Evolutionary conservation across 2,888 invertebrate species (phyloP).

Genomic region (Ypsolopha scabrella): DNA sequence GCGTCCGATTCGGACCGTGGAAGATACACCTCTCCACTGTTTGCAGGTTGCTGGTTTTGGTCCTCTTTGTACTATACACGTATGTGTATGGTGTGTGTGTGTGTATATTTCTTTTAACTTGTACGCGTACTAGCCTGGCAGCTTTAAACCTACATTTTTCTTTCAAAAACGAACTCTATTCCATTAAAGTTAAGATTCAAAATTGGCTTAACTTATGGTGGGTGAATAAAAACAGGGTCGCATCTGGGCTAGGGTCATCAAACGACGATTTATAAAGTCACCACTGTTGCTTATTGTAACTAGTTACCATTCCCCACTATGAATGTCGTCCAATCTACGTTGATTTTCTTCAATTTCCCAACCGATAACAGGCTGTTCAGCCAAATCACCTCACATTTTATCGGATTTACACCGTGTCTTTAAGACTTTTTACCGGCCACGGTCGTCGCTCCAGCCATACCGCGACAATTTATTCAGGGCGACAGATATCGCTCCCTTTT

Average conservation of each 20-base stretch:
- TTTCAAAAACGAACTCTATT: not conserved
- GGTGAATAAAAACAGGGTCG: not conserved
- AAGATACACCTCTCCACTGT: not conserved
- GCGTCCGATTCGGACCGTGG: no score
- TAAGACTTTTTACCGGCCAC: constrained; percentile 13
- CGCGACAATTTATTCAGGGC: constrained; percentile 44
- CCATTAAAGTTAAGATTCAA: not conserved
- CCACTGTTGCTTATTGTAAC: constrained; percentile 24
- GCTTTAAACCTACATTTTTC: constrained; percentile 17
- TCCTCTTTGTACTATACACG: no score
- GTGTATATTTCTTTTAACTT: no score
- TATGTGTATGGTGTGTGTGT: no score
- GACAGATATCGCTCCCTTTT: constrained; percentile 31
- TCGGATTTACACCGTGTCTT: constrained; percentile 7
- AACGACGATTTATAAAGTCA: constrained; percentile 37
- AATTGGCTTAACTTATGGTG: not conserved
- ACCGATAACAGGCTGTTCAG: no score
- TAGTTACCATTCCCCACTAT: no score
- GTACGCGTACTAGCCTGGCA: not conserved
- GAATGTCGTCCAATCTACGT: no score
- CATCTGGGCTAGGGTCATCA: constrained; percentile 8
- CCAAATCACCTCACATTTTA: no score
- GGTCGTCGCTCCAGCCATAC: constrained; percentile 15
- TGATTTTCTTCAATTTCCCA: no score
- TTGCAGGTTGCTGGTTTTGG: no score